Conservation (phyloP, 2,888 invertebrate species). For the Cynaeus angustus region DNA sequence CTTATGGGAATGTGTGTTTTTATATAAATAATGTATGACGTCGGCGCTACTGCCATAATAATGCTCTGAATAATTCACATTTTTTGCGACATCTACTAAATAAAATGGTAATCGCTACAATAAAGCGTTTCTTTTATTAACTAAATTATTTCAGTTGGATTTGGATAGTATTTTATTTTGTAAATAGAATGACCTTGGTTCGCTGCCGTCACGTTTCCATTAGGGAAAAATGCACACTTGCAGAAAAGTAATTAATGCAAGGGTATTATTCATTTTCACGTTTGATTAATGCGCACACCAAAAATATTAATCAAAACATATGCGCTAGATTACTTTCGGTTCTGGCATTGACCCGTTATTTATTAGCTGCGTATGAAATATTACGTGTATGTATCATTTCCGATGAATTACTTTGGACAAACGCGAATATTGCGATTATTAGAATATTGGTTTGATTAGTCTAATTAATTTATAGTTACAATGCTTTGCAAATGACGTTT, state of each 20-base stretch:
- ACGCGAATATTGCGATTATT: constrained; percentile 44
- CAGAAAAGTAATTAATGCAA: constrained; percentile 58
- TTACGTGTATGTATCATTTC: constrained; percentile 50
- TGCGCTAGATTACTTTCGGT: constrained; percentile 61
- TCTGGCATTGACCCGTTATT: constrained; percentile 54
- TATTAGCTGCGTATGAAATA: constrained; percentile 52
- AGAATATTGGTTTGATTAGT: constrained; percentile 40
- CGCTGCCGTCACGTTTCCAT: constrained; percentile 36
- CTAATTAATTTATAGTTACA: constrained; percentile 21
- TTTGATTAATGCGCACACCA: constrained; percentile 60
- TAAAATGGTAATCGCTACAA: constrained; percentile 17
- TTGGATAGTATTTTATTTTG: not conserved
- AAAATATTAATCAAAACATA: constrained; percentile 62
- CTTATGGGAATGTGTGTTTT: constrained; percentile 34
- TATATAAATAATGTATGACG: constrained; percentile 34
- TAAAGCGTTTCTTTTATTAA: constrained; percentile 7
- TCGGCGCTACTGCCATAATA: constrained; percentile 14
- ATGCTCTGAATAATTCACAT: constrained; percentile 29
- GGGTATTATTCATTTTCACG: constrained; percentile 58
- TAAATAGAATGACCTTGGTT: not conserved
- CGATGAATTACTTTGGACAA: constrained; percentile 50
- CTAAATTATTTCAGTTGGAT: constrained; percentile 1
- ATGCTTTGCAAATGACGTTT: not conserved
- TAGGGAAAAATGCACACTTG: constrained; percentile 57
- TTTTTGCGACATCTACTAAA: constrained; percentile 24